Evolutionary conservation across 2,888 invertebrate genomes (phyloP).

Genomic region (Pelosia muscerda): DNA sequence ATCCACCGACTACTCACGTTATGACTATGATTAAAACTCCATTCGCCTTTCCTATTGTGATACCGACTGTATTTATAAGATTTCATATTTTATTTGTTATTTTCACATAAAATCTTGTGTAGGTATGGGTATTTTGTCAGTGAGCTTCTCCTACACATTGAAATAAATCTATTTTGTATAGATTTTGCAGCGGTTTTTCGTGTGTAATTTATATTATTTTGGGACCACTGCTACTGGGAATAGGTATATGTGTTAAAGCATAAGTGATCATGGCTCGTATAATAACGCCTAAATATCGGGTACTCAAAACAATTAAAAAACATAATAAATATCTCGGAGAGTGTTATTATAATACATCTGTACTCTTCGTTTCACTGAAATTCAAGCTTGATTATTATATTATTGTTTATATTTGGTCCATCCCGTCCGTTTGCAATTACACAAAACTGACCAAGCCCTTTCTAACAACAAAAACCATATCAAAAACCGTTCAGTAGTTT

Average conservation of each 20-base stretch:
- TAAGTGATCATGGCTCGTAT: too few relatives aligned
- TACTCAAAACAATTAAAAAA: too few relatives aligned
- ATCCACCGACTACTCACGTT: not conserved
- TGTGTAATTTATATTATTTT: not conserved
- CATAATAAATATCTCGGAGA: too few relatives aligned
- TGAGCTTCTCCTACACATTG: slow-evolving; percentile 4
- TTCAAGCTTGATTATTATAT: too few relatives aligned
- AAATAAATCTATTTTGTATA: not conserved
- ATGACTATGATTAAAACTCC: not conserved
- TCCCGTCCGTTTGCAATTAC: too few relatives aligned
- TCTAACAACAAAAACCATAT: too few relatives aligned
- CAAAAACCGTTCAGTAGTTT: too few relatives aligned
- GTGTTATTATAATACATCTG: too few relatives aligned
- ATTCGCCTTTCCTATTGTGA: not conserved
- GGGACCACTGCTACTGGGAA: not conserved
- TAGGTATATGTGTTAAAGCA: not conserved
- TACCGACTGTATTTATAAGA: not conserved
- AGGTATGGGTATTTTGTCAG: not conserved
- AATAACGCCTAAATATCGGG: too few relatives aligned
- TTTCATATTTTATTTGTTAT: not conserved
- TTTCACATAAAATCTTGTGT: not conserved
- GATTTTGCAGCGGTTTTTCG: not conserved
- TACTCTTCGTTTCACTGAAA: not conserved
- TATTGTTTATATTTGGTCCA: too few relatives aligned
- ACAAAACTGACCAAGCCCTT: too few relatives aligned